A percentile compares a stretch with the other conserved stretches of the same genome.
phyloP scores from a whole-genome alignment of 2,113 vertebrate species.

The Lipotes vexillifer region DNA sequence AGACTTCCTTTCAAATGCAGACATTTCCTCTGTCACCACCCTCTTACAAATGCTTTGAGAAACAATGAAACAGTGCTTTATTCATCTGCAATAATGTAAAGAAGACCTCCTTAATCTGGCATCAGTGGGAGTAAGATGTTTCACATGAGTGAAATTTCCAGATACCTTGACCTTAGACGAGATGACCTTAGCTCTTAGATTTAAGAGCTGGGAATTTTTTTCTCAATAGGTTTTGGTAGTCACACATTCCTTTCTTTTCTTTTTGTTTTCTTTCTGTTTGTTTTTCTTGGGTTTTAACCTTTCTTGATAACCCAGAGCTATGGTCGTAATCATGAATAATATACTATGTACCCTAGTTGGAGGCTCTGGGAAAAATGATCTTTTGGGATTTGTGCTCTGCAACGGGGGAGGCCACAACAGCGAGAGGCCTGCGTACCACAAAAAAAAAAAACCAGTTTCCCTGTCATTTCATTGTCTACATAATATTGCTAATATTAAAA shows the following conservation, averaged over 20 bases:
- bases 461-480: background rate
- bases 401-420: too few species aligned
- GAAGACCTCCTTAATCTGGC: background rate
- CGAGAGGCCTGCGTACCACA: too few species aligned
- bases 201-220: background rate
- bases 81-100: conserved; percentile 44
- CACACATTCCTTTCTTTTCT: background rate
- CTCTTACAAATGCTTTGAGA: conserved; percentile 47
- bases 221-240: background rate
- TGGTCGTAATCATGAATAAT: background rate
- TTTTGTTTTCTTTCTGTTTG: background rate
- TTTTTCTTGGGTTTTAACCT: background rate
- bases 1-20: conserved; percentile 60
- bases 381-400: background rate
- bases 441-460: too few species aligned
- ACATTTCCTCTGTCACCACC: conserved; percentile 31
- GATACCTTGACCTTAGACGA: background rate
- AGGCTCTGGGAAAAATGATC: background rate
- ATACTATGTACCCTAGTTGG: background rate
- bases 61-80: conserved; percentile 35
- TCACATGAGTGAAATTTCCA: conserved; percentile 21
- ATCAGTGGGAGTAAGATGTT: conserved; percentile 24
- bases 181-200: background rate
- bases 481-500: background rate
- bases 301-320: background rate